Evolutionary conservation across 2,888 invertebrate genomes (phyloP).

Genomic region (Trichopoda pennipes): DNA sequence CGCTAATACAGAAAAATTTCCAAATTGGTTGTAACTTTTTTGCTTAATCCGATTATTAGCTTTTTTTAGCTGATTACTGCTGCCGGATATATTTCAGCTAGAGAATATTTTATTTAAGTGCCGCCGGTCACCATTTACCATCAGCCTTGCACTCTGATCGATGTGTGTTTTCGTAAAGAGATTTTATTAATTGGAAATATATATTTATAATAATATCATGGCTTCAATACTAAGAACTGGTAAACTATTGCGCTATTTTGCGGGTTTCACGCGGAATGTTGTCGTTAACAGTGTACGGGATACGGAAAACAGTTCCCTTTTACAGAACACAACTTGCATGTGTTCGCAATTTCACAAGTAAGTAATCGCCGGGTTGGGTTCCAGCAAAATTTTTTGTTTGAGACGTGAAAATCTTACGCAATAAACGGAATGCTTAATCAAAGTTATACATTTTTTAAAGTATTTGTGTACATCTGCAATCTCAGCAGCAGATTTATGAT

Average conservation of each 20-base stretch:
- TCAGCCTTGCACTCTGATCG: too few relatives aligned
- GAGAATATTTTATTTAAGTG: too few relatives aligned
- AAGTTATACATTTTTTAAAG: background rate
- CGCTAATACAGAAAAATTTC: too few relatives aligned
- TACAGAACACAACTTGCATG: conserved; percentile 82
- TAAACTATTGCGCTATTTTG: conserved; percentile 88
- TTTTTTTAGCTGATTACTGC: too few relatives aligned
- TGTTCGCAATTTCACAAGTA: conserved; percentile 79
- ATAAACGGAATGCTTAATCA: conserved; percentile 25
- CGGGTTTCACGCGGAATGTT: conserved; percentile 86
- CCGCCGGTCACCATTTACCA: too few relatives aligned
- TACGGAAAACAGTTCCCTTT: conserved; percentile 83
- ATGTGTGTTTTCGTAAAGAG: conserved; percentile 7
- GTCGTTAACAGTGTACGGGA: conserved; percentile 85
- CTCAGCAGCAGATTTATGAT: background rate
- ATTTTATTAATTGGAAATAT: background rate
- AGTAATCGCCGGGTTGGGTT: conserved; percentile 52
- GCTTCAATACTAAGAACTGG: conserved; percentile 84
- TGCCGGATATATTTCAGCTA: too few relatives aligned
- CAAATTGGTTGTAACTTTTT: too few relatives aligned
- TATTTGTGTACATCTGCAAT: background rate
- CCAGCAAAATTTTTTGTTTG: conserved; percentile 19
- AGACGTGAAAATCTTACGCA: conserved; percentile 46
- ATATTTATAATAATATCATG: conserved; percentile 71
- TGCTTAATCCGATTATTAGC: too few relatives aligned